Evolutionary conservation across 2,113 vertebrate species (phyloP).

Genomic region (Pelmatolapia mariae): DNA sequence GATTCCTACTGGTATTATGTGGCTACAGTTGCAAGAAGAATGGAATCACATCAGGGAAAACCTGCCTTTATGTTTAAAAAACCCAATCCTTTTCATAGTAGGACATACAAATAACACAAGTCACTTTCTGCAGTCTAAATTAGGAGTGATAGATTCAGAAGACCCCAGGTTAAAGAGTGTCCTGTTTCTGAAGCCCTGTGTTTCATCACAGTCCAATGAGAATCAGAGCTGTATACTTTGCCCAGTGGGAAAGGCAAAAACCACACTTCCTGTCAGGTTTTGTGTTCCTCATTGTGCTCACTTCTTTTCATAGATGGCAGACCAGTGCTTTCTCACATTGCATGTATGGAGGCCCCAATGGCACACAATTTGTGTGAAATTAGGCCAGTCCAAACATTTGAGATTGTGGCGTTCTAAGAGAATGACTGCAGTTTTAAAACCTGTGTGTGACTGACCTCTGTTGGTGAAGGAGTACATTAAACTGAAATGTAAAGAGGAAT

Average conservation of each 20-base stretch:
- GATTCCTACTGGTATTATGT: background rate
- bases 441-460: conserved; percentile 51
- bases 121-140: background rate
- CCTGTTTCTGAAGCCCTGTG: background rate
- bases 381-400: background rate
- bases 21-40: background rate
- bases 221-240: background rate
- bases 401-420: background rate
- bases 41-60: background rate
- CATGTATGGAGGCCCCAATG: background rate
- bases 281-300: background rate
- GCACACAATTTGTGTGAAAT: background rate
- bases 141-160: background rate
- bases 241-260: background rate
- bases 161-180: background rate
- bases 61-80: background rate
- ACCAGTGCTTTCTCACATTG: background rate
- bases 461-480: conserved; percentile 5
- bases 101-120: background rate
- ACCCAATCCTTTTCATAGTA: fast-evolving
- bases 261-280: background rate
- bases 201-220: background rate
- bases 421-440: background rate
- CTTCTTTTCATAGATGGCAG: background rate
- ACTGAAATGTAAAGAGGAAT: background rate